Evolutionary conservation across 2,797 vertebrate species (phyloP).

Genomic region (Propithecus deckenii): DNA sequence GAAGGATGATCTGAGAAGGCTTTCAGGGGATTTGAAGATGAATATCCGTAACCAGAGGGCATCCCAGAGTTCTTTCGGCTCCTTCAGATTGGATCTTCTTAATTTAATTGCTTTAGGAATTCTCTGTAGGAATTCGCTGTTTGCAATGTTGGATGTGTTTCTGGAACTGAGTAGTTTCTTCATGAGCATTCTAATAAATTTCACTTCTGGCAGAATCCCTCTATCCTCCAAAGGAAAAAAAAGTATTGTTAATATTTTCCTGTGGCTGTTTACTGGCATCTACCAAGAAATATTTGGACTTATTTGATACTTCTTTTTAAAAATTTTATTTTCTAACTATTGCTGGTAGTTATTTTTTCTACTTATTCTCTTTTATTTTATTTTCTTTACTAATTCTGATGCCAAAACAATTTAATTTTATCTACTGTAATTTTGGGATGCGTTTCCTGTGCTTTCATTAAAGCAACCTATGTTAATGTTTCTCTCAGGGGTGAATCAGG

Average conservation of each 20-base stretch:
- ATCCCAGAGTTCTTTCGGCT: not conserved
- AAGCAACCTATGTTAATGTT: slow-evolving; percentile 67
- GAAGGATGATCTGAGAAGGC: not conserved
- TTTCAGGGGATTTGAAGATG: not conserved
- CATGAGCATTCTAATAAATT: not conserved
- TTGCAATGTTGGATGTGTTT: not conserved
- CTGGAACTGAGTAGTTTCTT: not conserved
- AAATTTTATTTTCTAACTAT: not conserved
- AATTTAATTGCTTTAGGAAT: not conserved
- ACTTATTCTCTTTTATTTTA: not conserved
- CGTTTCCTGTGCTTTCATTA: slow-evolving; percentile 26
- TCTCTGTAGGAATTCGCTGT: not conserved
- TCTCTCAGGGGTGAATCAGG: slow-evolving; percentile 96
- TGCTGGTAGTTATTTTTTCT: not conserved
- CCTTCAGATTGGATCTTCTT: not conserved
- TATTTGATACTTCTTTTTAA: not conserved
- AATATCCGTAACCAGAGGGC: not conserved
- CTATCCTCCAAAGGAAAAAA: not conserved
- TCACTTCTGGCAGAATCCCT: not conserved
- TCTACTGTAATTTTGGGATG: not conserved
- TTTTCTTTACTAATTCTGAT: not conserved
- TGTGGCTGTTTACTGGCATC: not conserved
- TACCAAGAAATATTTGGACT: not conserved
- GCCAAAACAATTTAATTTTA: not conserved
- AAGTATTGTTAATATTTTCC: not conserved